Conservation (phyloP, 2,113 vertebrate species). For the Edolisoma coerulescens region DNA sequence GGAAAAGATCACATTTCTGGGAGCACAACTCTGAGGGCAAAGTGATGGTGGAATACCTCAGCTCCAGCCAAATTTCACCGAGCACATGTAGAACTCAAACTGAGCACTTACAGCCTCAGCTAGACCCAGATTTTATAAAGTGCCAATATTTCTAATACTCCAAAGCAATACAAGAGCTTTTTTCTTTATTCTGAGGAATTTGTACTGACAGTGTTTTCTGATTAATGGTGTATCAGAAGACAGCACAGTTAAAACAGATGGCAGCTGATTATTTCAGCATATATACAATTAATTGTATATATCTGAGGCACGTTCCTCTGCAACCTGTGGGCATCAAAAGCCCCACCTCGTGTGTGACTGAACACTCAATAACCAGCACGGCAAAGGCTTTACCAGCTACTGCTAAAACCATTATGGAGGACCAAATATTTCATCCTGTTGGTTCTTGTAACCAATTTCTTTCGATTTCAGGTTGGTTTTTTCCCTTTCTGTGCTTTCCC, state of each 20-base stretch:
- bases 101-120: not conserved
- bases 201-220: not conserved
- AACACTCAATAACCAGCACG: not conserved
- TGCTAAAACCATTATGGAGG: not conserved
- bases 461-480: not conserved
- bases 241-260: not conserved
- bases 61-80: not conserved
- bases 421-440: not conserved
- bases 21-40: not conserved
- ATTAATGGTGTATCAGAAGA: not conserved
- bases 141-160: not conserved
- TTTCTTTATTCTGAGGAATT: not conserved
- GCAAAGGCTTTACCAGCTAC: not conserved
- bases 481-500: too few species aligned
- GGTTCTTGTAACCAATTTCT: not conserved
- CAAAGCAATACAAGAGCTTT: not conserved
- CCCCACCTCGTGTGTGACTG: not conserved
- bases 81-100: not conserved
- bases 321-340: not conserved
- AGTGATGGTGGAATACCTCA: not conserved
- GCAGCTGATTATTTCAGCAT: not conserved
- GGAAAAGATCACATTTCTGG: not conserved
- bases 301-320: not conserved
- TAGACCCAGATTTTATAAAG: not conserved
- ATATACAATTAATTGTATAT: rapidly evolving